A percentile compares a stretch with the other conserved stretches of the same genome.
These are phyloP conservation scores for Heloderma charlesbogerti DNA, from an alignment of 2,113 vertebrate species.

Conservation along the genomic window DNA sequence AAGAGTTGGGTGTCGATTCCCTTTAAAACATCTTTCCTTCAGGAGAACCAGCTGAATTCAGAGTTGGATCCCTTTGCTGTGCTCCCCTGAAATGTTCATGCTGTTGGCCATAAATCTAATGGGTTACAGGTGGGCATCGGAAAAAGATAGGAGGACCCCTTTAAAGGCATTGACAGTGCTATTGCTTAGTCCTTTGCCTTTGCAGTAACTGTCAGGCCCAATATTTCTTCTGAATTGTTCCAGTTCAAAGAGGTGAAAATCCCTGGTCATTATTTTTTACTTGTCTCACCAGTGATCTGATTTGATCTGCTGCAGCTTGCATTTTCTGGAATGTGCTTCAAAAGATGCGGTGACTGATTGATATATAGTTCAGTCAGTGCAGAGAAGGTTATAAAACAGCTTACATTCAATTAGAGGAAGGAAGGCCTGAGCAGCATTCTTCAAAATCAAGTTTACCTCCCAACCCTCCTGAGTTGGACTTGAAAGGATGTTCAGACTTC, in stretches of 20 bases:
- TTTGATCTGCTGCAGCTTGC: constrained; percentile 37
- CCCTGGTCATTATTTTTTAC: constrained; percentile 35
- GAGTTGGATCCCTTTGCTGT: constrained; percentile 3
- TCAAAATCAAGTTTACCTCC: constrained; percentile 3
- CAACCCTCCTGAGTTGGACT: not conserved
- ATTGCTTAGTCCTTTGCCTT: not conserved
- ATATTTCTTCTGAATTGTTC: constrained; percentile 41
- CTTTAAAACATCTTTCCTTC: not conserved
- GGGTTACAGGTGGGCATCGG: not conserved
- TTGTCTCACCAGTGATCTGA: constrained; percentile 57
- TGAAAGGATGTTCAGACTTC: not conserved
- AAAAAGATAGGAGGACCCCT: not conserved
- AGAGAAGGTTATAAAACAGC: not conserved
- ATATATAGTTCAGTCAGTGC: not conserved
- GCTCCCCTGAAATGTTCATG: not conserved
- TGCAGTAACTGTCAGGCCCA: constrained; percentile 38
- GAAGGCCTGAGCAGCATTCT: not conserved
- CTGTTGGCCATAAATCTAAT: not conserved
- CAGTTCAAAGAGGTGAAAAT: constrained; percentile 30
- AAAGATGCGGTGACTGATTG: constrained; percentile 51
- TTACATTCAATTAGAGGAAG: not conserved
- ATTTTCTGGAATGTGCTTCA: constrained; percentile 51
- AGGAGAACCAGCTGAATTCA: not conserved
- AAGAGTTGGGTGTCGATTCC: not conserved
- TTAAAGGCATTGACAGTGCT: not conserved